A percentile compares a stretch with the other conserved stretches of the same genome.
Conservation (phyloP, 2,113 vertebrate species). For the Cebus imitator region DNA sequence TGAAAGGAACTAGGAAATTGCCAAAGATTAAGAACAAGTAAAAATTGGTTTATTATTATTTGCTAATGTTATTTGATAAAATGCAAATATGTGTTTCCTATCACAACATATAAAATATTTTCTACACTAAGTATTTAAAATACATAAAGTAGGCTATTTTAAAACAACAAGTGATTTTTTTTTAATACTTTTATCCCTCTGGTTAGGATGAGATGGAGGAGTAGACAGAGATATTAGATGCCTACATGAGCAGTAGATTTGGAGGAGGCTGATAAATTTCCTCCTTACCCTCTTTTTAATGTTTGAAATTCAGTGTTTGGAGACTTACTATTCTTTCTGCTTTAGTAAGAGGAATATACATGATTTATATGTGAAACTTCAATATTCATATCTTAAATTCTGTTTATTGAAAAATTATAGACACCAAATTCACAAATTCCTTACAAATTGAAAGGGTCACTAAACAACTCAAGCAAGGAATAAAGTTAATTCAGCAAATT, state of each 20-base stretch:
- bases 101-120: background rate
- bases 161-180: background rate
- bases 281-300: background rate
- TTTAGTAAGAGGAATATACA: background rate
- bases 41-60: background rate
- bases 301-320: background rate
- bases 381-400: background rate
- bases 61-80: background rate
- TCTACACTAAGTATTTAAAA: background rate
- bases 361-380: background rate
- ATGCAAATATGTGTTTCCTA: background rate
- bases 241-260: background rate
- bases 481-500: no score
- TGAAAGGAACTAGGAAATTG: background rate
- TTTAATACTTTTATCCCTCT: background rate
- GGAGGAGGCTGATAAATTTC: background rate
- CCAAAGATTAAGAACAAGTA: background rate
- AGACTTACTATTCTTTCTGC: background rate
- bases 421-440: background rate
- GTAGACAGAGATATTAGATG: background rate
- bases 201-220: background rate
- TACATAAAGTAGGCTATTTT: background rate
- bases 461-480: background rate
- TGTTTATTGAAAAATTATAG: background rate
- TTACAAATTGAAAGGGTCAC: background rate